Evolutionary conservation across 2,113 vertebrate species (phyloP).

Genomic region (Dicrurus megarhynchus): DNA sequence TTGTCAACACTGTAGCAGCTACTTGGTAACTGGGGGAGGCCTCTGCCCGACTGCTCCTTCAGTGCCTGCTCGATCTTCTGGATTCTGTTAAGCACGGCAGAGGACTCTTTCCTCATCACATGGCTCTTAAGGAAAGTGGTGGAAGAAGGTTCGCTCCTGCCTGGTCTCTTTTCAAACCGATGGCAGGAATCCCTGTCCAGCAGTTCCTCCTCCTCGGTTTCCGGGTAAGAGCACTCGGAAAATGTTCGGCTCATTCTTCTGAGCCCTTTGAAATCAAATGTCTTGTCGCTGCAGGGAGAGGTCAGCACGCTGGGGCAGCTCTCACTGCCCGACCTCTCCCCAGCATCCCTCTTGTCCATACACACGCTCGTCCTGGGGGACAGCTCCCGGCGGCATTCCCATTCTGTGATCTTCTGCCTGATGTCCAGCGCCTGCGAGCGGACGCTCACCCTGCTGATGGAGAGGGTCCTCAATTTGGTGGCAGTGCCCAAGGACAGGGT

Average conservation of each 20-base stretch:
- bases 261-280: conserved; percentile 91
- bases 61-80: conserved; percentile 95
- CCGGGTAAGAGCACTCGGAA: conserved; percentile 93
- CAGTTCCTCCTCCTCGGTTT: conserved; percentile 90
- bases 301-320: conserved; percentile 88
- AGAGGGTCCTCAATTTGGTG: conserved; percentile 74
- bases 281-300: conserved; percentile 92
- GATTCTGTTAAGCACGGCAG: conserved; percentile 94
- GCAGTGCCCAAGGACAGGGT: conserved; percentile 80
- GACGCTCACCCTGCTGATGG: conserved; percentile 74
- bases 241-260: conserved; percentile 96
- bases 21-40: conserved; percentile 90
- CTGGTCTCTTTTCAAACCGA: conserved; percentile 83
- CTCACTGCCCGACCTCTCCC: conserved; percentile 84
- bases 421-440: conserved; percentile 82
- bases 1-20: conserved; percentile 92
- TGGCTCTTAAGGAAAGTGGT: conserved; percentile 80
- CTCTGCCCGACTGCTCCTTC: conserved; percentile 88
- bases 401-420: conserved; percentile 95
- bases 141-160: conserved; percentile 76
- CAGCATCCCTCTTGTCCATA: conserved; percentile 84
- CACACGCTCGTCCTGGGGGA: conserved; percentile 85
- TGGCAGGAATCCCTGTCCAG: conserved; percentile 82
- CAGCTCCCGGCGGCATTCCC: conserved; percentile 87
- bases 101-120: conserved; percentile 84